Conservation (phyloP, 2,113 vertebrate genomes). For the Callithrix jacchus region DNA sequence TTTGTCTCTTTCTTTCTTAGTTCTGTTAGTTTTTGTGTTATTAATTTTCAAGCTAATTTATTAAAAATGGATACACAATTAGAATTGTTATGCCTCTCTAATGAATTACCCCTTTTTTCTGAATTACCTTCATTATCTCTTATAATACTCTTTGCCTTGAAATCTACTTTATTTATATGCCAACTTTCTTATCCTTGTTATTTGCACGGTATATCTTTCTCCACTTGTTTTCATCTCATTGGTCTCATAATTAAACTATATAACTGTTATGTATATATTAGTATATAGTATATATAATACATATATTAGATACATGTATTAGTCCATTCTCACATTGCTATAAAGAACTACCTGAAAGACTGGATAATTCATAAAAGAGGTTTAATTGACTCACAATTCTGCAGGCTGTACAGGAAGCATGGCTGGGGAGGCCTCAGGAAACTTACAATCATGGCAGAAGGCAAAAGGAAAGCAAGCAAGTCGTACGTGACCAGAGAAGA, state of each 20-base stretch:
- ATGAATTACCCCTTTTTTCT: neutral
- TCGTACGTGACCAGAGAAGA: no score
- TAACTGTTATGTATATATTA: neutral
- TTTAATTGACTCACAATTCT: no score
- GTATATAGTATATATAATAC: no score
- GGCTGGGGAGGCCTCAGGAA: no score
- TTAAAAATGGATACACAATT: constrained; percentile 11
- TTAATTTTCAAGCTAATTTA: constrained; percentile 23
- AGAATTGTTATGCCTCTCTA: neutral
- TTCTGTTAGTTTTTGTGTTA: constrained; percentile 4
- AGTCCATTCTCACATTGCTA: no score
- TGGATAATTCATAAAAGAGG: no score
- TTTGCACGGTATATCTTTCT: neutral
- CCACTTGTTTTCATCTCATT: neutral
- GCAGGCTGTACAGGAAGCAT: no score
- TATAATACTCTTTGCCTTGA: neutral
- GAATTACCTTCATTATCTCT: neutral
- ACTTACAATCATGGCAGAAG: no score
- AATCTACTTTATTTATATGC: neutral
- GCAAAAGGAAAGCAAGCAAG: no score
- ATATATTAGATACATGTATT: no score
- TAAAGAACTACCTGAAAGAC: no score
- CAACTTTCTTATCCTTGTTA: neutral
- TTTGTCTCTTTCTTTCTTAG: neutral
- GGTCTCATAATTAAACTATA: neutral